phyloP scores from a whole-genome alignment of 2,113 vertebrate genomes.

The Scopus umbretta region DNA sequence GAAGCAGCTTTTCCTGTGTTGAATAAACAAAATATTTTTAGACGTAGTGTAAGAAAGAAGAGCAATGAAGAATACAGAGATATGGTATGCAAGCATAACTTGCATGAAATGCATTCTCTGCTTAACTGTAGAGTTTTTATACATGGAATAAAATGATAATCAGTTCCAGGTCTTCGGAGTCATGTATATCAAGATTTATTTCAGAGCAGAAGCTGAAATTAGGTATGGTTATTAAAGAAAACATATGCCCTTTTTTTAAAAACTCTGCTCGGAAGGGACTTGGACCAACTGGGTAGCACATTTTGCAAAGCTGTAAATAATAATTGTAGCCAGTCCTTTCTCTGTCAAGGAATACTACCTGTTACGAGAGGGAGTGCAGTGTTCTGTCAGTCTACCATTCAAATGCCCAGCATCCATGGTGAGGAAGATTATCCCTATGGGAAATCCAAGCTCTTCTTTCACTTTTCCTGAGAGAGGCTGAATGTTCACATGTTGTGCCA shows the following conservation, averaged over 20 bases:
- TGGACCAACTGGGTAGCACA: background rate
- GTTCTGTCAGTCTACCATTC: background rate
- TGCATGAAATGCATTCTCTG: background rate
- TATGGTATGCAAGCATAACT: background rate
- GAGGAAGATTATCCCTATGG: background rate
- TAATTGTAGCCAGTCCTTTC: background rate
- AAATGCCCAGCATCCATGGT: background rate
- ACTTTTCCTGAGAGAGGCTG: background rate
- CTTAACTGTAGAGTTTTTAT: background rate
- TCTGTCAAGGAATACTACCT: background rate
- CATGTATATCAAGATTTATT: background rate
- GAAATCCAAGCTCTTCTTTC: background rate
- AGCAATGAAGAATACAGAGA: background rate
- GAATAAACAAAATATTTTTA: background rate
- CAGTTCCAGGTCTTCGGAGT: background rate
- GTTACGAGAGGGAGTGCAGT: background rate
- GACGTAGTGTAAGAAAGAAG: background rate
- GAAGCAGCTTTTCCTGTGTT: background rate
- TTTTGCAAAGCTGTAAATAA: background rate
- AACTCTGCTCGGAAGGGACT: background rate
- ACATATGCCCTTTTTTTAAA: background rate
- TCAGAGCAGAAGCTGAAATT: background rate
- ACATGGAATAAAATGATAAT: background rate
- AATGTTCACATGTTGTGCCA: fast-evolving
- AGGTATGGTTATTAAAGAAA: background rate